These are phyloP conservation scores for Catotricha subobsoleta DNA, from an alignment of 2,888 invertebrate species.

Conservation along the genomic window DNA sequence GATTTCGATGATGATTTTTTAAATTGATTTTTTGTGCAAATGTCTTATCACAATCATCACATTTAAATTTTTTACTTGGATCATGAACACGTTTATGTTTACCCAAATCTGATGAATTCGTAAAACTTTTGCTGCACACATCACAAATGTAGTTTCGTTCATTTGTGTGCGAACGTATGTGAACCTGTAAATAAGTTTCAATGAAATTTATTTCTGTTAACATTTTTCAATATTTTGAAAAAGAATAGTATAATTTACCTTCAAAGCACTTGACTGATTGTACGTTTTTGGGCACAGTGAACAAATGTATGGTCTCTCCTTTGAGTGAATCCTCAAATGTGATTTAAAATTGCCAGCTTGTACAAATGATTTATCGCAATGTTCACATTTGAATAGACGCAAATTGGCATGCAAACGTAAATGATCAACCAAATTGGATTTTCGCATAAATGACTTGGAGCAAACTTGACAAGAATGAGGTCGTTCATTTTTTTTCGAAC, in stretches of 20 bases:
- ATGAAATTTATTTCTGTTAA: too few relatives aligned
- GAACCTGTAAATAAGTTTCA: too few relatives aligned
- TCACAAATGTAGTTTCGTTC: slow-evolving; percentile 15
- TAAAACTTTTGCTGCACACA: slow-evolving; percentile 14
- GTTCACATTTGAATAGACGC: slow-evolving; percentile 14
- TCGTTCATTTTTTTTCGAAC: slow-evolving; percentile 2
- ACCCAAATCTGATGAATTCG: slow-evolving; percentile 14
- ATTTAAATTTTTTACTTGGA: slow-evolving; percentile 11
- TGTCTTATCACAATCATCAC: slow-evolving; percentile 12
- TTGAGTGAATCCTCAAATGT: slow-evolving; percentile 14
- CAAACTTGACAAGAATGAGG: slow-evolving; percentile 14
- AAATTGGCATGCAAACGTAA: slow-evolving; percentile 16
- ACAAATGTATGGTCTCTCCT: slow-evolving; percentile 15
- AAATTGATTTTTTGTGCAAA: slow-evolving; percentile 13
- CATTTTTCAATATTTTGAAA: too few relatives aligned
- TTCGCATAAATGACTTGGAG: slow-evolving; percentile 12
- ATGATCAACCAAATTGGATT: slow-evolving; percentile 16
- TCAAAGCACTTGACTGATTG: slow-evolving; percentile 15
- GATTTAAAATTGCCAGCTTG: slow-evolving; percentile 16
- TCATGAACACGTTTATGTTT: slow-evolving; percentile 15
- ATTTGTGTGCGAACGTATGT: slow-evolving; percentile 15
- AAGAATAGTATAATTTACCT: too few relatives aligned
- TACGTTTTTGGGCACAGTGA: slow-evolving; percentile 14
- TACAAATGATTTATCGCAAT: slow-evolving; percentile 16
- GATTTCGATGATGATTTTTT: not conserved